Base-by-base conservation (phyloP, 2,797 vertebrate genomes). In the Lagocephalus sceleratus region DNA sequence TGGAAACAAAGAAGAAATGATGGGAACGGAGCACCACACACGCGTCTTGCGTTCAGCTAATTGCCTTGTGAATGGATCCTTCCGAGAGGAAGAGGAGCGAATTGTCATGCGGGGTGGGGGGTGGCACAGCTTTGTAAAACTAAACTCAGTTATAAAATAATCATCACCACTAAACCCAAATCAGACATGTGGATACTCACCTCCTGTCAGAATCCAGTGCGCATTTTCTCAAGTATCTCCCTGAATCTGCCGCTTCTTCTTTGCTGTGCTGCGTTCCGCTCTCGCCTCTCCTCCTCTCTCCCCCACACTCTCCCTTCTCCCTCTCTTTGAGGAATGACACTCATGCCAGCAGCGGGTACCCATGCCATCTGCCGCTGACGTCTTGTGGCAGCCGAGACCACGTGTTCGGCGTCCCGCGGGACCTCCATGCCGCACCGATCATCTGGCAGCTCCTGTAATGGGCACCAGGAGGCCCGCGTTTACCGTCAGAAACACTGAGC, bases 281-380 rank as follows among this genome's bases (percentile, higher is more conserved):
- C 59, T 60, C 84, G 88, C 90, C 35, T 41, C 50, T 57, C 45
- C 14, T 23, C 12, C 38, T 23, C 57, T 84, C 89, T 84, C 85
- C 89, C 89, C 90, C 89, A 59, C 78, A 65, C 60, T 48, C 84
- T 88, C 87, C 90, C 88, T 91, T 68, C 75, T 54, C 81, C 81
- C 92, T 94, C 93, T 95, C 93, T 95, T 94, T 95, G 95, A 95
- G 95, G 95, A 98, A 93, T 98, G 95, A 98, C 97, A 98, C 95
- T 93, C 93, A 92, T 98, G 96, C 97, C 97, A 98, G 92, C 94
- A 92, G 93, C 94, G 94, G 95, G 94, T 98, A 96, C 95, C 94
- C 94, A 93, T 98, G 94, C 97, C 97, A 99, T 99, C 96, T 99
- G 97, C 96, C 94, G 92, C 94, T 98, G 95, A 98, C 94, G 94